Base-by-base conservation (phyloP, 2,113 vertebrate species). In the Eolophus roseicapilla region DNA sequence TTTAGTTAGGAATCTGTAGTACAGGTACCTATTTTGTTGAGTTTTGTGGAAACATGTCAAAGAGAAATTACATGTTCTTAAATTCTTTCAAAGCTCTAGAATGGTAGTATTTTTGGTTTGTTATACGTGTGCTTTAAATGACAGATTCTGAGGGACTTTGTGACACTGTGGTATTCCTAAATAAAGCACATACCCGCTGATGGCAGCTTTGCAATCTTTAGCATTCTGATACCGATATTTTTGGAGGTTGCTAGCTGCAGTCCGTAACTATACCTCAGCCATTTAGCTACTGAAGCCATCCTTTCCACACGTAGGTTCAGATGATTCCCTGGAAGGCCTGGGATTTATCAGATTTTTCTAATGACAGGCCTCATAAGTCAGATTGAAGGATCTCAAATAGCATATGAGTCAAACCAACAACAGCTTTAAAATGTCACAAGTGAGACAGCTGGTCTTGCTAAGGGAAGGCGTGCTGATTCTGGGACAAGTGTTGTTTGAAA, bases 281-380 rank as follows among this genome's bases (percentile, higher is more conserved):
- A 28, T 74, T 86, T 62, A 92, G 82, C 82, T 80, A 80, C 64
- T 64, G 84, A 88, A 88, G 86, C 93, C 92, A 90, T 82, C 95
- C 86, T 97, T 93, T 97, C 86, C 95, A 94, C 65, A 81, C 53
- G 1, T 91, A 89, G 73, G 82, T 96, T 94, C 85, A 96, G 64
- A 94, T 96, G 93, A 93, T 96, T 96, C 95, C 86, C 90, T 97
- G 94, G 95, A 97, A 97, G 96, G 93, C 90, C 95, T 94, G 92
- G 90, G 91, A 96, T 97, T 97, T 96, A 93, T 97, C 93, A 95
- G 91, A 97, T 97, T 97, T 97, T 97, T 96, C 79, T 96, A 75
- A 95, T 95, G 94, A 41, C 93, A 95, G 86, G 50, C 82, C 73
- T 95, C 89, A 77, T 97, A 91, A 95, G 96, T 97, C 96, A 97